Evolutionary conservation across 1,140 invertebrate species (phyloP), one percentile per base, ranked within the genome.

Genomic region (Hyposmocoma kahamanoa): DNA sequence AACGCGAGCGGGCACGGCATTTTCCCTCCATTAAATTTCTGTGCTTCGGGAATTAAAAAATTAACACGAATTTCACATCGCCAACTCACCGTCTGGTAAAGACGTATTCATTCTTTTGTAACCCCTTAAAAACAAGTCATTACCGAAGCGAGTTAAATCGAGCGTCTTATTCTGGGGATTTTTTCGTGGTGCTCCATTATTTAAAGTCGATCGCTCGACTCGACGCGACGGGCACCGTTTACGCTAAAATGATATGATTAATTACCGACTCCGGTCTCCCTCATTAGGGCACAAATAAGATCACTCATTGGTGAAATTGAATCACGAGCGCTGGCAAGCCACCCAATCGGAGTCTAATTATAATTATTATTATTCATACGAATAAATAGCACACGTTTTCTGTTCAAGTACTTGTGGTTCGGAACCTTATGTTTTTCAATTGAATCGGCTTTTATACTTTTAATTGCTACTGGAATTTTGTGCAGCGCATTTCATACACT

Each of bases 91-190:
- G 73, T 71, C 81, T 83, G 79, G 56, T 64, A 56, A 74, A 77
- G 81, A 84, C 81, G 76, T 71, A 72, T 80, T 72, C 69, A 69
- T 72, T 84, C 75, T 82, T 71, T 82, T 72, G 69, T 67, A 78
- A 83, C 76, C 70, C 79, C 18, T 81, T 72, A 80, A 84, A 85
- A 85, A 83, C 79, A 85, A 83, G 79, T 83, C 81, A 85, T 85
- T 85, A 85, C 64, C 76, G 73, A 63, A 65, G 63, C 70, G 67
- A 62, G 75, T 78, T 79, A 76, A 84, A 77, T 81, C 77, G 76
- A 76, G 75, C 78, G 71, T 75, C 61, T 63, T 74, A 53, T 61
- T 72, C 66, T 63, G 56, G 44, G 56, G 62, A 66, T 78, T 84
- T 84, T 85, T 83, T 80, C 70, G 66, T 70, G 64, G 64, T 72